These are phyloP conservation scores for Planiliza haematocheilus DNA, from an alignment of 2,113 vertebrate species.

Conservation along the genomic window DNA sequence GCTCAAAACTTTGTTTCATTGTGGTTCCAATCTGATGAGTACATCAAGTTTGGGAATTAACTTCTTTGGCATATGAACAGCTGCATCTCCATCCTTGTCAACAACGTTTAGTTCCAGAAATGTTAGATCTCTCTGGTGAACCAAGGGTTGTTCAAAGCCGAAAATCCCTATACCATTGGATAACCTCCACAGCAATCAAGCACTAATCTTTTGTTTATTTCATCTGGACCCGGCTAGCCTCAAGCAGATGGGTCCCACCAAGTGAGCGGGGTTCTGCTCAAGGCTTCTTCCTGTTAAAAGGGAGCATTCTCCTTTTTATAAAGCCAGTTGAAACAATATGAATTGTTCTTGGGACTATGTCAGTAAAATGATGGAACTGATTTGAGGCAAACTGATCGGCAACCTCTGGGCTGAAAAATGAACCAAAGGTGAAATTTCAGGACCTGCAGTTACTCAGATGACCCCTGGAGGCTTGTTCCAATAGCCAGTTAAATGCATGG, in stretches of 20 bases:
- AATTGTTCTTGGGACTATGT: not conserved
- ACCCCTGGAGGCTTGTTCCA: too few species aligned
- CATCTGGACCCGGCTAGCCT: not conserved
- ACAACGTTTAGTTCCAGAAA: slow-evolving; percentile 36
- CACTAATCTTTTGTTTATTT: slow-evolving; percentile 55
- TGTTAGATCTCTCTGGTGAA: slow-evolving; percentile 48
- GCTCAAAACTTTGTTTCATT: slow-evolving; percentile 53
- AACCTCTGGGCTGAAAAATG: too few species aligned
- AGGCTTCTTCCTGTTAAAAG: too few species aligned
- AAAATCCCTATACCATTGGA: slow-evolving; percentile 43
- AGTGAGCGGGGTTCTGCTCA: too few species aligned
- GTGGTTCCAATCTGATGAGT: slow-evolving; percentile 57
- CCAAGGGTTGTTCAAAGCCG: slow-evolving; percentile 25
- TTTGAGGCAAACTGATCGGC: too few species aligned
- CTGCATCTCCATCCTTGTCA: slow-evolving; percentile 26
- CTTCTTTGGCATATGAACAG: slow-evolving; percentile 24
- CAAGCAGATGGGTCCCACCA: too few species aligned
- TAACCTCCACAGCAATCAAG: slow-evolving; percentile 48
- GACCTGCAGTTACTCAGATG: too few species aligned
- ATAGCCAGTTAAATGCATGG: too few species aligned
- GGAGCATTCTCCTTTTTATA: too few species aligned
- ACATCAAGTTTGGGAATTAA: slow-evolving; percentile 46
- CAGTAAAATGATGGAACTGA: too few species aligned
- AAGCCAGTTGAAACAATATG: too few species aligned
- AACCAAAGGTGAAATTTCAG: too few species aligned